Evolutionary conservation across 2,888 invertebrate genomes (phyloP).

Genomic region (Coleophora deauratella): DNA sequence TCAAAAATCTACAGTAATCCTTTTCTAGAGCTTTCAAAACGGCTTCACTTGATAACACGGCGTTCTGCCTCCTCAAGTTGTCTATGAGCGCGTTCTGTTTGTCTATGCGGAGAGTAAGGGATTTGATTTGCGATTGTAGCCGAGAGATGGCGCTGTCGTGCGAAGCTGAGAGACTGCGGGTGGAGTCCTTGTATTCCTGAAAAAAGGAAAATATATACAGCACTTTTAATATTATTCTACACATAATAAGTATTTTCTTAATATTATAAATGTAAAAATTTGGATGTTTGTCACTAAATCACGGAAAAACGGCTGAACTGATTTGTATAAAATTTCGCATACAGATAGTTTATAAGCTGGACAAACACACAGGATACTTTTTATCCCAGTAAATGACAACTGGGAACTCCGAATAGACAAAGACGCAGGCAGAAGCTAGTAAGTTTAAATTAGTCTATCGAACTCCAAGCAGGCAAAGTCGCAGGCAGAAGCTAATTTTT

Average conservation of each 20-base stretch:
- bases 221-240: background rate
- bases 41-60: conserved; percentile 35
- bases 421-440: too few relatives aligned
- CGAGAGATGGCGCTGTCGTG: conserved; percentile 41
- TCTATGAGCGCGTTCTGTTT: conserved; percentile 42
- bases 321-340: background rate
- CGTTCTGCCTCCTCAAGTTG: conserved; percentile 46
- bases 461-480: too few relatives aligned
- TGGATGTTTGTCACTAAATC: too few relatives aligned
- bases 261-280: too few relatives aligned
- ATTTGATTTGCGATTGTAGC: conserved; percentile 34
- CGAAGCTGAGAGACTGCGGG: conserved; percentile 35
- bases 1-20: conserved; percentile 45
- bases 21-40: conserved; percentile 38
- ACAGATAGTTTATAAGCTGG: background rate
- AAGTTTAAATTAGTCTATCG: too few relatives aligned
- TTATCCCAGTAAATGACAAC: too few relatives aligned
- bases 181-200: conserved; percentile 49
- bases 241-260: too few relatives aligned
- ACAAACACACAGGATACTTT: too few relatives aligned
- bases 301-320: too few relatives aligned
- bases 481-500: too few relatives aligned
- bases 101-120: conserved; percentile 27
- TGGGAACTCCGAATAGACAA: too few relatives aligned
- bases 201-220: conserved; percentile 14